Conservation (phyloP, 1,140 invertebrate genomes). For the Drosophila triauraria region DNA sequence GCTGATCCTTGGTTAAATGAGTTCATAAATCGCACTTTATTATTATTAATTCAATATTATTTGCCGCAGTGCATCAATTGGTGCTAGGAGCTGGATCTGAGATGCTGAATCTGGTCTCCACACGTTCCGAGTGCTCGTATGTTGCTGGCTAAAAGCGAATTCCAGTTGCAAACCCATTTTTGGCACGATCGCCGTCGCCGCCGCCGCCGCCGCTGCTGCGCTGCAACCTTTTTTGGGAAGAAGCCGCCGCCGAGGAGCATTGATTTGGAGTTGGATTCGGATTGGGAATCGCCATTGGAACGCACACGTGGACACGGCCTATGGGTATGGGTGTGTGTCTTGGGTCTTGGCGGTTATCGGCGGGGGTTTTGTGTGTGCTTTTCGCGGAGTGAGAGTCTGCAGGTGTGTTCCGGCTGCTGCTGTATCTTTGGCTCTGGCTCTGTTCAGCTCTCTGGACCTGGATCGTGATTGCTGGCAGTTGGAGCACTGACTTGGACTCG, state of each 20-base stretch:
- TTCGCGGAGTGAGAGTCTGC: constrained; percentile 42
- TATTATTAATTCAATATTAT: too few relatives aligned
- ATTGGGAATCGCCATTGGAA: constrained; percentile 59
- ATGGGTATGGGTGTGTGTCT: not conserved
- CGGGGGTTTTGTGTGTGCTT: constrained; percentile 7
- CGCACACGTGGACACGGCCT: constrained; percentile 66
- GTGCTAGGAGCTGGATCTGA: constrained; percentile 32
- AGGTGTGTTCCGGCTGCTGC: constrained; percentile 57
- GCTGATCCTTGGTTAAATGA: too few relatives aligned
- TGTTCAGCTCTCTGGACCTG: not conserved
- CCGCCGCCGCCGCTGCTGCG: constrained; percentile 18
- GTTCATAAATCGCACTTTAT: too few relatives aligned
- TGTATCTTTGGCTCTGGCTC: constrained; percentile 13
- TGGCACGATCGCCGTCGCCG: constrained; percentile 69
- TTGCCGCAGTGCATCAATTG: constrained; percentile 11
- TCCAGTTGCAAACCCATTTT: constrained; percentile 83
- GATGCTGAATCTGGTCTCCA: constrained; percentile 45
- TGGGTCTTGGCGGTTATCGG: not conserved
- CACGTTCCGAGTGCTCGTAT: constrained; percentile 22
- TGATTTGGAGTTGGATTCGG: constrained; percentile 63
- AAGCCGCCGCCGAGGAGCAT: constrained; percentile 31
- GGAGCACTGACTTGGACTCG: constrained; percentile 40
- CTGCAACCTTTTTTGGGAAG: constrained; percentile 15
- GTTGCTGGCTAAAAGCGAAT: constrained; percentile 77
- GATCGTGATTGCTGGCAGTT: constrained; percentile 74